Percentiles rank a stretch among this genome's conserved stretches.
Conservation (phyloP, 2,888 invertebrate genomes). For the Troilus luridus region DNA sequence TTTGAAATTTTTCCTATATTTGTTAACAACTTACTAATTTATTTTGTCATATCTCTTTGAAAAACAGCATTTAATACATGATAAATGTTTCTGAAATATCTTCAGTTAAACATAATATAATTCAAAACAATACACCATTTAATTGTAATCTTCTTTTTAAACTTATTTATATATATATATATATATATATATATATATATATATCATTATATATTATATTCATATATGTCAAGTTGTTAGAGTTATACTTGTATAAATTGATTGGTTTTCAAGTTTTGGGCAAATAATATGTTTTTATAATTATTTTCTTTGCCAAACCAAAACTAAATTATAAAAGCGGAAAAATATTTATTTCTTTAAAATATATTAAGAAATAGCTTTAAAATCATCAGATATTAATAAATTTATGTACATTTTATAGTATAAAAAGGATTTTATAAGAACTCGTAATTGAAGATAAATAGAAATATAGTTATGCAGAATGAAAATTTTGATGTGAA, state of each 20-base stretch:
- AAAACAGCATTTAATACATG: neutral
- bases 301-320: too few species aligned
- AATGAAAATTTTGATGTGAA: neutral
- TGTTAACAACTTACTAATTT: neutral
- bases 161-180: neutral
- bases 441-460: neutral
- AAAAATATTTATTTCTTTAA: neutral
- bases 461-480: neutral
- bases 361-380: neutral
- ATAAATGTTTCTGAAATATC: neutral
- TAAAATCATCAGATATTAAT: neutral
- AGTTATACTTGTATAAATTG: too few species aligned
- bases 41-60: neutral
- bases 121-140: neutral
- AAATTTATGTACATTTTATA: neutral
- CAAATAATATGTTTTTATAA: too few species aligned
- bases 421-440: neutral
- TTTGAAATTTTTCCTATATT: neutral
- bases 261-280: too few species aligned
- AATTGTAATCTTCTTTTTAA: neutral
- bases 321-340: neutral
- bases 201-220: too few species aligned
- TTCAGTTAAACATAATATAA: neutral
- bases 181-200: too few species aligned
- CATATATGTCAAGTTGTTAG: too few species aligned